phyloP scores from a whole-genome alignment of 2,113 vertebrate genomes.

The Microcebus griseorufus region DNA sequence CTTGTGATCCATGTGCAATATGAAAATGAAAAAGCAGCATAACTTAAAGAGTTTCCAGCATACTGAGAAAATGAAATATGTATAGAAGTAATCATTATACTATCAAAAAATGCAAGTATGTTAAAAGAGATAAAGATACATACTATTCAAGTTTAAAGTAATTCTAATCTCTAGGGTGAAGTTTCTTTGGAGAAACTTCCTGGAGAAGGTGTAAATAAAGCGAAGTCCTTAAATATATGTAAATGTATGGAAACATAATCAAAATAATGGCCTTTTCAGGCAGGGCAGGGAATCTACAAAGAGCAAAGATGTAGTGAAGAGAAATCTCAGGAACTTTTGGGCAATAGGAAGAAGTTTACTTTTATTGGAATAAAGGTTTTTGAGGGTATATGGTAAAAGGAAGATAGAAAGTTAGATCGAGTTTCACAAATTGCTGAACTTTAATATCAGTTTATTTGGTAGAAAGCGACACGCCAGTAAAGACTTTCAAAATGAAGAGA shows the following conservation, averaged over 20 bases:
- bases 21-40: constrained; percentile 20
- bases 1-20: neutral
- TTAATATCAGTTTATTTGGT: neutral
- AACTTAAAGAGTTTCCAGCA: neutral
- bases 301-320: neutral
- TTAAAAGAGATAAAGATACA: neutral
- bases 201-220: neutral
- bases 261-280: neutral
- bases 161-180: neutral
- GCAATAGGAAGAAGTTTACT: neutral
- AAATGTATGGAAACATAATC: neutral
- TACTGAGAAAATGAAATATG: neutral
- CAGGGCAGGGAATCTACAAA: neutral
- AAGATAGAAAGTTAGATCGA: neutral
- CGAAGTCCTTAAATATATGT: neutral
- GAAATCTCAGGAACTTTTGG: neutral
- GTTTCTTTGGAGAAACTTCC: neutral
- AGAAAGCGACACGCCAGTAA: neutral
- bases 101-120: neutral
- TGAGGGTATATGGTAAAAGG: neutral
- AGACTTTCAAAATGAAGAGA: neutral
- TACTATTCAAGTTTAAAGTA: neutral
- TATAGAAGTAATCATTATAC: neutral
- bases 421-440: neutral
- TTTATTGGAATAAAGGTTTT: neutral